Evolutionary conservation across 1,140 invertebrate species (phyloP).

Genomic region (Listronotus bonariensis): DNA sequence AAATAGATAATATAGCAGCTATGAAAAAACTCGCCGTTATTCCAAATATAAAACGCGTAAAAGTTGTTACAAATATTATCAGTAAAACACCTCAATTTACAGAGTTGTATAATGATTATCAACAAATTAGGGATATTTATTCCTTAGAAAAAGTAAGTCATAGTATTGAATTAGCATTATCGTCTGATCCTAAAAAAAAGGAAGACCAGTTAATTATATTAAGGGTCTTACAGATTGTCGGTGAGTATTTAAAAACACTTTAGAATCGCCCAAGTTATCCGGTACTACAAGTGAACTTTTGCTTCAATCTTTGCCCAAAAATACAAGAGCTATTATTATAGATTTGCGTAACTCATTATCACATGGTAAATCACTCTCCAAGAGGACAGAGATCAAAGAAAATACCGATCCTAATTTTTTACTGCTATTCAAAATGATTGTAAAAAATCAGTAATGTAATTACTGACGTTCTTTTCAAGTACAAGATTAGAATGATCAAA

Average conservation of each 20-base stretch:
- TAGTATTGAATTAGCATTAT: constrained; percentile 3
- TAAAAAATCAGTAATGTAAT: constrained; percentile 1
- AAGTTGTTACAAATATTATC: constrained; percentile 30
- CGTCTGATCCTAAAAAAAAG: neutral
- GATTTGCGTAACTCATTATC: constrained; percentile 10
- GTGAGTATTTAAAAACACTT: constrained; percentile 11
- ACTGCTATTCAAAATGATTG: constrained; percentile 1
- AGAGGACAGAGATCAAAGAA: neutral
- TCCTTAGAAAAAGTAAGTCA: constrained; percentile 34
- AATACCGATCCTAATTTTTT: neutral
- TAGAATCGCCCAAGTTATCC: constrained; percentile 4
- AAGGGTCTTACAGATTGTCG: constrained; percentile 1
- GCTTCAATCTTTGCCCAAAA: neutral
- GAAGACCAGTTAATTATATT: constrained; percentile 1
- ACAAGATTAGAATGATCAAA: constrained; percentile 3
- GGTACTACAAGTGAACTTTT: neutral
- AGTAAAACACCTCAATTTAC: constrained; percentile 27
- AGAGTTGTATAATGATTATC: constrained; percentile 36
- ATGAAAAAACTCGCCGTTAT: neutral
- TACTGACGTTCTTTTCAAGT: constrained; percentile 4
- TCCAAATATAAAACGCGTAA: constrained; percentile 23
- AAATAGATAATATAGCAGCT: neutral
- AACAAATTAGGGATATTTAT: constrained; percentile 36
- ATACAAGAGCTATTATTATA: constrained; percentile 8
- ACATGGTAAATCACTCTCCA: constrained; percentile 3